Percentiles rank a stretch among this genome's conserved stretches.
These are phyloP conservation scores for Dasyurus viverrinus DNA, from an alignment of 2,113 vertebrate genomes.

Conservation along the genomic window DNA sequence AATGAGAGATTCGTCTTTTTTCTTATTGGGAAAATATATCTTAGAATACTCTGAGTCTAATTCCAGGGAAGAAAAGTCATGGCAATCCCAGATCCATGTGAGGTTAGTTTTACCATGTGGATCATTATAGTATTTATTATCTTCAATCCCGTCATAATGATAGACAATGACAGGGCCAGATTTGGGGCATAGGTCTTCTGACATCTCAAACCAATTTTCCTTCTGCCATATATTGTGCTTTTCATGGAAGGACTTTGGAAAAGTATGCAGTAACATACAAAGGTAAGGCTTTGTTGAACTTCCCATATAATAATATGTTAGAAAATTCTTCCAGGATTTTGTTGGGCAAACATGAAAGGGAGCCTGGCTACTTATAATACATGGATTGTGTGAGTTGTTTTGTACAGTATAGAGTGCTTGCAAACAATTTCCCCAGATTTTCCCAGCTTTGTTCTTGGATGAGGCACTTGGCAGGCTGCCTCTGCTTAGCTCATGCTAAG, in stretches of 20 bases:
- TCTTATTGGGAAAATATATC: conserved; percentile 31
- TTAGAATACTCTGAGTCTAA: conserved; percentile 54
- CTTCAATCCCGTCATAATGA: neutral
- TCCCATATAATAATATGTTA: neutral
- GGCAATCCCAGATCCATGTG: conserved; percentile 2
- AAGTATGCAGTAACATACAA: neutral
- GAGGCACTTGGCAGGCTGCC: neutral
- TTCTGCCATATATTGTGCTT: neutral
- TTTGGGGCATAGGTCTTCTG: neutral
- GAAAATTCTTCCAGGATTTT: neutral
- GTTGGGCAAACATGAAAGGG: neutral
- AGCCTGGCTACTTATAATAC: neutral
- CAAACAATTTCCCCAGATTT: conserved; percentile 5
- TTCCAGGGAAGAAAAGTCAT: conserved; percentile 16
- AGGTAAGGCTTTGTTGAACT: neutral
- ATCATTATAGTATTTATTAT: neutral
- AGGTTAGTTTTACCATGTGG: neutral
- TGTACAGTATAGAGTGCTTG: neutral
- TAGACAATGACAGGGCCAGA: neutral
- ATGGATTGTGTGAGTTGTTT: neutral
- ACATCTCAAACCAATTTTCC: neutral
- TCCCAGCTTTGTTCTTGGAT: conserved; percentile 3
- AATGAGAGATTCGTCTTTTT: conserved; percentile 50
- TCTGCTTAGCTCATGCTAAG: conserved; percentile 1
- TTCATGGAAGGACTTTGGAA: neutral